Evolutionary conservation across 2,888 invertebrate species (phyloP).

Genomic region (Pachliopta kotzebuea): DNA sequence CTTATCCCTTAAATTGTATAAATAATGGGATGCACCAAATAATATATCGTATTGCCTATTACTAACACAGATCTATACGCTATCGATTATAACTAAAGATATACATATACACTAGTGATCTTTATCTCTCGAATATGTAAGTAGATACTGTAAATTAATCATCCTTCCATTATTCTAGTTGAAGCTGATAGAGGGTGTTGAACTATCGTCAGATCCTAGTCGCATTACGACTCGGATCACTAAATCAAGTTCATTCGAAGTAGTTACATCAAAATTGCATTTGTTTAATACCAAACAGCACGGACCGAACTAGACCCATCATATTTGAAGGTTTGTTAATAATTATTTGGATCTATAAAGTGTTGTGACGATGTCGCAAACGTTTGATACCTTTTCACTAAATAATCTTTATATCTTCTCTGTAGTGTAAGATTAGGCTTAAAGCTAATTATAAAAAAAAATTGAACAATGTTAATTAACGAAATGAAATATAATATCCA

Average conservation of each 20-base stretch:
- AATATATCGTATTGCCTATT: conserved; percentile 50
- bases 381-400: conserved; percentile 43
- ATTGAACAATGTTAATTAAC: conserved; percentile 68
- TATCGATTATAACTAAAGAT: conserved; percentile 50
- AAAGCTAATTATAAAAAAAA: conserved; percentile 62
- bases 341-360: conserved; percentile 46
- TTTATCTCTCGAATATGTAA: conserved; percentile 69
- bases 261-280: conserved; percentile 73
- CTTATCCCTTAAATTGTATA: conserved; percentile 43
- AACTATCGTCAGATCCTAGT: conserved; percentile 32
- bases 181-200: conserved; percentile 32
- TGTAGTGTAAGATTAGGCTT: conserved; percentile 73
- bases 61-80: conserved; percentile 46
- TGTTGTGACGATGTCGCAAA: conserved; percentile 44
- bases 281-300: conserved; percentile 76
- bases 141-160: conserved; percentile 71
- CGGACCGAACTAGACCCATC: conserved; percentile 65
- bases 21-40: conserved; percentile 66
- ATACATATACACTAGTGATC: conserved; percentile 68
- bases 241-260: conserved; percentile 28
- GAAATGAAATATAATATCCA: conserved; percentile 68
- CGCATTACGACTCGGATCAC: conserved; percentile 35
- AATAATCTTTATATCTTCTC: conserved; percentile 70
- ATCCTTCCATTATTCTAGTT: conserved; percentile 61
- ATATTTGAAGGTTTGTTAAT: conserved; percentile 56